A percentile compares a stretch with the other conserved stretches of the same genome.
These are phyloP conservation scores for Rattus norvegicus DNA, from an alignment of 2,113 vertebrate genomes.

Conservation along the genomic window DNA sequence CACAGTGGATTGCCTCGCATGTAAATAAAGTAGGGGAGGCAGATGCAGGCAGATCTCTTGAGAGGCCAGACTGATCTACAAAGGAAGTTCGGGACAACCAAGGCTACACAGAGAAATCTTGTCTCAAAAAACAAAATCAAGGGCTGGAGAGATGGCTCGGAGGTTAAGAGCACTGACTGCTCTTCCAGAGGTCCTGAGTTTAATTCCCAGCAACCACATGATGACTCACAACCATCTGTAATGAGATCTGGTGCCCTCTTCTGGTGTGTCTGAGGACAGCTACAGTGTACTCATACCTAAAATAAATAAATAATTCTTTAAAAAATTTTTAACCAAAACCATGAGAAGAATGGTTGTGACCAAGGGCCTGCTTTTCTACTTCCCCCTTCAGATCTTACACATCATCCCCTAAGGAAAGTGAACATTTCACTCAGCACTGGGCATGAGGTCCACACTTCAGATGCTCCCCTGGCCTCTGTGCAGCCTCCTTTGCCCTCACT, in stretches of 20 bases:
- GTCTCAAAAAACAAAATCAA: background rate
- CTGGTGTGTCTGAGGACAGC: too few species aligned
- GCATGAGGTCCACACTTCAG: background rate
- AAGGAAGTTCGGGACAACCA: background rate
- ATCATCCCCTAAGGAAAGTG: background rate
- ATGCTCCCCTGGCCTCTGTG: background rate
- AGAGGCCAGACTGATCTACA: background rate
- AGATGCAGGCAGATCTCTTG: background rate
- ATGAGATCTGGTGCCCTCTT: too few species aligned
- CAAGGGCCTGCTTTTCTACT: background rate
- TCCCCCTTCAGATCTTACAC: background rate
- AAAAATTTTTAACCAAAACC: background rate
- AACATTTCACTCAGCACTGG: background rate
- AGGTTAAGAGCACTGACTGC: too few species aligned
- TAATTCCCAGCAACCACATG: too few species aligned
- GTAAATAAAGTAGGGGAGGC: background rate
- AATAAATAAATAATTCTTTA: too few species aligned
- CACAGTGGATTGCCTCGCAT: background rate
- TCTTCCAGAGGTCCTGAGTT: too few species aligned
- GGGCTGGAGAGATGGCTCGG: too few species aligned
- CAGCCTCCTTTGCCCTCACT: too few species aligned
- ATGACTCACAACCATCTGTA: too few species aligned
- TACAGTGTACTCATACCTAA: too few species aligned
- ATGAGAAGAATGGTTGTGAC: background rate
- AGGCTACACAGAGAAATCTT: background rate